Conservation (phyloP, 2,888 invertebrate genomes). For the Fragum sueziense region DNA sequence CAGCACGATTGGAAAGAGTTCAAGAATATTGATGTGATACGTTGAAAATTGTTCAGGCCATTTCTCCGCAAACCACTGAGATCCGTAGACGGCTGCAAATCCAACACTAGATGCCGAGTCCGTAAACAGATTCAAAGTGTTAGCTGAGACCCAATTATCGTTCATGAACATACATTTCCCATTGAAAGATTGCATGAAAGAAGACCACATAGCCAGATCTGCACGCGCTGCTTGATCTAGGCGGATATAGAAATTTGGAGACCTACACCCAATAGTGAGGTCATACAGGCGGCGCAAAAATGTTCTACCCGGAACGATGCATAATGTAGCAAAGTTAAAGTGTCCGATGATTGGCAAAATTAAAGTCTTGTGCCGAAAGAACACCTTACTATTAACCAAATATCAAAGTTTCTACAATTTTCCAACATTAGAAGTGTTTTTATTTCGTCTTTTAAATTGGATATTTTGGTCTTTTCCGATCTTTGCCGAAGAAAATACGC, state of each 20-base stretch:
- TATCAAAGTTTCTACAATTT: no score
- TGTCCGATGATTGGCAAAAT: no score
- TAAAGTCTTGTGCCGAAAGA: no score
- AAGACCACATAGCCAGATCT: slow-evolving; percentile 37
- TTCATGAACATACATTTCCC: slow-evolving; percentile 45
- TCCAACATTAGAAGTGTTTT: no score
- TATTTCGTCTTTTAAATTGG: no score
- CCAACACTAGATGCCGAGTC: slow-evolving; percentile 45
- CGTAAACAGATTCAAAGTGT: slow-evolving; percentile 22
- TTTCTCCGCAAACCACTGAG: slow-evolving; percentile 26
- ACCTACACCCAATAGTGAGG: slow-evolving; percentile 27
- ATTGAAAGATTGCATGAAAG: slow-evolving; percentile 42
- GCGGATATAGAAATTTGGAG: slow-evolving; percentile 1
- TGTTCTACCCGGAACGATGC: slow-evolving; percentile 30
- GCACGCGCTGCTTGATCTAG: slow-evolving; percentile 26
- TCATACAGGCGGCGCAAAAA: slow-evolving; percentile 43
- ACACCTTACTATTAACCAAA: no score
- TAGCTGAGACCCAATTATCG: slow-evolving; percentile 30
- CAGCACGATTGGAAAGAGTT: slow-evolving; percentile 17
- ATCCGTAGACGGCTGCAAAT: slow-evolving; percentile 36
- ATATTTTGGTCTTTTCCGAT: no score
- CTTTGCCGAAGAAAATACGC: no score
- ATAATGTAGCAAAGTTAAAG: slow-evolving; percentile 13
- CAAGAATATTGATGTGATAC: slow-evolving; percentile 29
- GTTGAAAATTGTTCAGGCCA: neutral